Evolutionary conservation across 2,113 vertebrate species (phyloP).

Genomic region (Coreoperca whiteheadi): DNA sequence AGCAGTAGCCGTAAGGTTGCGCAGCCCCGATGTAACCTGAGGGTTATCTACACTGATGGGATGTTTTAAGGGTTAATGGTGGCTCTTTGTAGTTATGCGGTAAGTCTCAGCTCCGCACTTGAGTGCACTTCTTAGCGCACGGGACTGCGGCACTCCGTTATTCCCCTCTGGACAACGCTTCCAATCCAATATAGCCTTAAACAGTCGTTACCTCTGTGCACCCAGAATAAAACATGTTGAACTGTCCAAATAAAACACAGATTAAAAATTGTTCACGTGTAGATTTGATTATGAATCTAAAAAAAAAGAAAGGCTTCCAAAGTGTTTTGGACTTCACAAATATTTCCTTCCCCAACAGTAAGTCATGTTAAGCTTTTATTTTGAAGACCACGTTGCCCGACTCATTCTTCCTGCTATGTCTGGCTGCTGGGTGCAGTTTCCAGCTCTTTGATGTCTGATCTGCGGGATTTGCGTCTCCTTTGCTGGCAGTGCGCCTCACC

Average conservation of each 20-base stretch:
- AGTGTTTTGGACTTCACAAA: not conserved
- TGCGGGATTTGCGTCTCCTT: slow-evolving; percentile 57
- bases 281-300: not conserved
- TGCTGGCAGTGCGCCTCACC: slow-evolving; percentile 61
- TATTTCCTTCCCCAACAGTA: not conserved
- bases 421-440: slow-evolving; percentile 54
- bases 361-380: slow-evolving; percentile 44
- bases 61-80: not conserved
- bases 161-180: not conserved
- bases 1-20: not conserved
- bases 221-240: not conserved
- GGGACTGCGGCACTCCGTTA: slow-evolving; percentile 1
- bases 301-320: not conserved
- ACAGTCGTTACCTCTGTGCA: not conserved
- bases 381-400: slow-evolving; percentile 20
- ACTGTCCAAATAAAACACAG: not conserved
- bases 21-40: not conserved
- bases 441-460: slow-evolving; percentile 76
- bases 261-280: not conserved
- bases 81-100: slow-evolving; percentile 25
- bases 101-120: slow-evolving; percentile 23
- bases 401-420: slow-evolving; percentile 23
- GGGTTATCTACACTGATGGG: not conserved
- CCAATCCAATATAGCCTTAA: not conserved
- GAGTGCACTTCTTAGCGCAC: slow-evolving; percentile 29